phyloP scores from a whole-genome alignment of 2,888 invertebrate species.

The Hermaeophaga mercurialis region DNA sequence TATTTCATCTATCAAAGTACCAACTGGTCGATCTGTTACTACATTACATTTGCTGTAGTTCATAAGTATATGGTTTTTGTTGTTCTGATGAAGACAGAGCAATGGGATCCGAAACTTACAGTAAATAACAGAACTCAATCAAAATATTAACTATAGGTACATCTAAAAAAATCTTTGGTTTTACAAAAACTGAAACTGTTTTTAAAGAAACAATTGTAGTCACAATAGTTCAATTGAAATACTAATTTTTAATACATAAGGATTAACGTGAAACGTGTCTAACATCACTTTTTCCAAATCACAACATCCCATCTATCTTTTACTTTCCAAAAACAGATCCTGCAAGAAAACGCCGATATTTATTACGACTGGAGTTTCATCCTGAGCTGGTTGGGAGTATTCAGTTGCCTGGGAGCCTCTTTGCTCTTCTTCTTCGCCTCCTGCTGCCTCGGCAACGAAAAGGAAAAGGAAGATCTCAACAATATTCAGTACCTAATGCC shows the following conservation, averaged over 20 bases:
- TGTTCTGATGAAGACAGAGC: too few species aligned
- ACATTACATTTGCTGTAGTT: too few species aligned
- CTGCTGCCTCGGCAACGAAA: conserved; percentile 77
- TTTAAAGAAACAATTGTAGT: not conserved
- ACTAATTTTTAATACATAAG: not conserved
- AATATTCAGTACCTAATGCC: conserved; percentile 91
- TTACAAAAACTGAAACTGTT: too few species aligned
- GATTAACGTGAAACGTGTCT: conserved; percentile 2
- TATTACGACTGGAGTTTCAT: conserved; percentile 88
- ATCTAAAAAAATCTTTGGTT: too few species aligned
- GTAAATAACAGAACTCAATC: too few species aligned
- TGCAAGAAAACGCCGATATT: conserved; percentile 73
- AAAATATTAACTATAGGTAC: too few species aligned
- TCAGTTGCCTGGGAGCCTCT: conserved; percentile 74
- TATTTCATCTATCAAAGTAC: too few species aligned
- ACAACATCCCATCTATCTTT: conserved; percentile 12
- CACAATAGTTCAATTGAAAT: not conserved
- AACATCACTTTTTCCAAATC: conserved; percentile 2
- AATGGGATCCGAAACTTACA: too few species aligned
- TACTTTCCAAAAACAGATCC: conserved; percentile 60
- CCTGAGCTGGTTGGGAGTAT: conserved; percentile 82
- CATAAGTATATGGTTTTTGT: too few species aligned
- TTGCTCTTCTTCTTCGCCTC: conserved; percentile 81
- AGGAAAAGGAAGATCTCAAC: conserved; percentile 72
- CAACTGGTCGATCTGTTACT: too few species aligned